Base-by-base conservation (phyloP, 2,888 invertebrate species). In the Anticlea derivata region DNA sequence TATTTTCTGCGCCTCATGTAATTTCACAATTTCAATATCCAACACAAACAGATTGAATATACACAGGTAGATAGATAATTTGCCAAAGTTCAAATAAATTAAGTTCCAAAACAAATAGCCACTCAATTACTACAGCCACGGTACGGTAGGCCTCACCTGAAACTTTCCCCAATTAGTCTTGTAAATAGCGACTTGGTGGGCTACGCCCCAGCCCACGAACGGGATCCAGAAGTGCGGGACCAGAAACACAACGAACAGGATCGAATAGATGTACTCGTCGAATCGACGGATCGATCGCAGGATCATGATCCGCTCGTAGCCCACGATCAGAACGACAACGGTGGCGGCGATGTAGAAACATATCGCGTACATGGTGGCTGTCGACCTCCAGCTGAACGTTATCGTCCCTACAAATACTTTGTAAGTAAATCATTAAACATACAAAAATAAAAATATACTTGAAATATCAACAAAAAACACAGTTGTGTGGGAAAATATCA, bases 201-300 rank as follows among this genome's bases (percentile, higher is more conserved):
- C 94, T 13, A 94, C 94, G 0, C 94, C 93, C 94, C 94, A 94
- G 0, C 94, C 94, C 7, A 94, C 93, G 65, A 93, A 94, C 0
- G 94, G 94, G 33, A 94, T 93, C 93, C 93, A 94, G 75, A 94
- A 94, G 68, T 94, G 94, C 0, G 94, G 94, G 6, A 94, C 89
- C 35, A 94, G 83, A 67, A 93, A 94, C 7, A 94, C 89, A 0
- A 94, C 88, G 67, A 94, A 94, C 10, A 94, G 83, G 45, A 94
- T 92, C 0, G 94, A 93, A 68, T 94, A 94, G 62, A 94, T 94
- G 65, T 94, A 94, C 63, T 94, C 94, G 68, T 94, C 94, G 64
- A 94, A 94, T 63, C 92, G 92, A 45, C 86, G 90, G 57, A 92
- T 93, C 17, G 92, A 93, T 8, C 91, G 85, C 23, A 94, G 75